Conservation (phyloP, 92 coral and sea anemone genomes). For the Pocillopora grandis region DNA sequence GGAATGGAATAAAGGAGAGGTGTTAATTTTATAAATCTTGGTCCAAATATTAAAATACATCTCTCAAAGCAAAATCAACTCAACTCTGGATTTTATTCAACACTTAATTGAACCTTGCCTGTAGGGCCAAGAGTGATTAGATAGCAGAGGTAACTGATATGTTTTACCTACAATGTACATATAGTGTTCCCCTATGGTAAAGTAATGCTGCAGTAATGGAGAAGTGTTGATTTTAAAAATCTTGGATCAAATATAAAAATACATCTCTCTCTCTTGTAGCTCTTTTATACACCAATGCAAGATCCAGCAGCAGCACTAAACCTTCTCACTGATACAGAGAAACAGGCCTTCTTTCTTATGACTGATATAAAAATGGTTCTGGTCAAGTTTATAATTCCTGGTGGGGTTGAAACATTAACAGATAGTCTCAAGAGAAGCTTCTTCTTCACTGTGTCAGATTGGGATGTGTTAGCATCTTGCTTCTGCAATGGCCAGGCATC, state of each 20-base stretch:
- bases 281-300: constrained; percentile 62
- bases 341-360: constrained; percentile 67
- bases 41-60: too few species aligned
- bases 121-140: too few species aligned
- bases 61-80: too few species aligned
- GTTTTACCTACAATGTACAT: too few species aligned
- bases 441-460: constrained; percentile 80
- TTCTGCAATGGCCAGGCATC: constrained; percentile 92
- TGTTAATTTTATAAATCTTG: too few species aligned
- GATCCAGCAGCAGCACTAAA: constrained; percentile 44
- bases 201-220: not conserved
- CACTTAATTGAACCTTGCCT: too few species aligned
- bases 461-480: constrained; percentile 79
- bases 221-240: not conserved
- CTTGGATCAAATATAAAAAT: not conserved
- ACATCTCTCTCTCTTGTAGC: not conserved
- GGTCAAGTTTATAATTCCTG: constrained; percentile 64
- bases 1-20: too few species aligned
- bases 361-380: constrained; percentile 79
- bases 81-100: too few species aligned
- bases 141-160: too few species aligned
- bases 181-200: too few species aligned
- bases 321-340: constrained; percentile 39
- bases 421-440: constrained; percentile 41
- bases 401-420: constrained; percentile 47